Percentiles rank a stretch among this genome's conserved stretches.
These are phyloP conservation scores for Pantherophis alleghaniensis DNA, from an alignment of 2,797 vertebrate genomes.

Conservation along the genomic window DNA sequence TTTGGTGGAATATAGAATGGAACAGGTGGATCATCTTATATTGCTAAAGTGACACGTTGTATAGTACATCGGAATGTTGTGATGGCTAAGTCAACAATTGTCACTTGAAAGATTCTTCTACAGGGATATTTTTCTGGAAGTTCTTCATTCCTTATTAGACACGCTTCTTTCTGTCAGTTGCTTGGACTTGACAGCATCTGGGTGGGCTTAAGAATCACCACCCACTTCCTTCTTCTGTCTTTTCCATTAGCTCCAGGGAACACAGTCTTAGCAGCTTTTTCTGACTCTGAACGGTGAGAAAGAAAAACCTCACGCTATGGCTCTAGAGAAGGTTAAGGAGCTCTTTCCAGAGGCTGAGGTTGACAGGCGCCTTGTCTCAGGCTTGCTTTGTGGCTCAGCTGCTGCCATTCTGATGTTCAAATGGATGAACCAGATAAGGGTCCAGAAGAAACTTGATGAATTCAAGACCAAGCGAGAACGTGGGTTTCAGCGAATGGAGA, in stretches of 20 bases:
- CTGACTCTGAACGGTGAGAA: not conserved
- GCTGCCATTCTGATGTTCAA: not conserved
- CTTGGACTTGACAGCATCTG: not conserved
- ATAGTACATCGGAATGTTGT: not conserved
- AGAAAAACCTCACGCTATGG: not conserved
- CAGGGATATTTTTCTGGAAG: not conserved
- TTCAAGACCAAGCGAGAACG: not conserved
- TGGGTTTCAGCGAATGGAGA: constrained; percentile 14
- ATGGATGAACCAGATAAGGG: constrained; percentile 1
- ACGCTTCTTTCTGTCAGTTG: not conserved
- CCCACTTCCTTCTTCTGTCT: not conserved
- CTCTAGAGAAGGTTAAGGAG: not conserved
- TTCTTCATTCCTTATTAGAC: not conserved
- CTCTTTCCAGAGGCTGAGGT: not conserved
- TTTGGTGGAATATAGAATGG: not conserved
- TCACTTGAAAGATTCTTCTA: not conserved
- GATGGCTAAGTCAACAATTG: not conserved
- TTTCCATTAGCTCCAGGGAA: not conserved
- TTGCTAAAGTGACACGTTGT: not conserved
- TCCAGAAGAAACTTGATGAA: constrained; percentile 29
- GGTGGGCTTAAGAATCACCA: constrained; percentile 20
- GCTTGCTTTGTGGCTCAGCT: not conserved
- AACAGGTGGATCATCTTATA: not conserved
- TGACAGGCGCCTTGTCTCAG: not conserved
- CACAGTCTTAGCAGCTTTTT: not conserved